Percentiles rank a stretch among this genome's conserved stretches.
Conservation (phyloP, 2,113 vertebrate genomes). For the Marcusenius ussheri region DNA sequence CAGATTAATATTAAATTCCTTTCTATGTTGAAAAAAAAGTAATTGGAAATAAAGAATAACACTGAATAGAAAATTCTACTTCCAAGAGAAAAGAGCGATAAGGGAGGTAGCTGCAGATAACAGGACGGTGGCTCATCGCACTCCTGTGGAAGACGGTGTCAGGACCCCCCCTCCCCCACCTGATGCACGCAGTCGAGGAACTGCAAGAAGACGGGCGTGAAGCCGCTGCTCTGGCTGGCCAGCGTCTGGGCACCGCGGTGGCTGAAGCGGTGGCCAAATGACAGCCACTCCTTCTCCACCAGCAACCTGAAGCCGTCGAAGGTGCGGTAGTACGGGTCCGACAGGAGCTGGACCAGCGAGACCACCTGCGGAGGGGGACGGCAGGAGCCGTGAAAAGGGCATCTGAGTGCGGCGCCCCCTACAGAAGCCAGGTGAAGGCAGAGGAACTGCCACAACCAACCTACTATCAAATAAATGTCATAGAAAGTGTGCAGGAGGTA, state of each 20-base stretch:
- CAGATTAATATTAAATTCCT: not conserved
- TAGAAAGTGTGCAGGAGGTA: not conserved
- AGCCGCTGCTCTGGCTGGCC: constrained; percentile 81
- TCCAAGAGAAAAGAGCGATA: not conserved
- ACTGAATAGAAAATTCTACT: not conserved
- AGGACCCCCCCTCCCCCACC: constrained; percentile 29
- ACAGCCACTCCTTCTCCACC: constrained; percentile 97
- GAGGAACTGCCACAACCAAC: not conserved
- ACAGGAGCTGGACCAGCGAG: constrained; percentile 87
- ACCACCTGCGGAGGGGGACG: constrained; percentile 66
- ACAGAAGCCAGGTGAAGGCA: not conserved
- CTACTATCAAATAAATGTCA: not conserved
- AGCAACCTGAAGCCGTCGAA: constrained; percentile 91
- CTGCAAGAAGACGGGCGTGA: constrained; percentile 88
- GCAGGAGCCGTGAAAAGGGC: not conserved
- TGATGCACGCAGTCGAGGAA: constrained; percentile 95
- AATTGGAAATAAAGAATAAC: not conserved
- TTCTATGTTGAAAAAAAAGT: too few relatives aligned
- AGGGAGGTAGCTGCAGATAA: not conserved
- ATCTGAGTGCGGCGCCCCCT: not conserved
- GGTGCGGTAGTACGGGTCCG: constrained; percentile 87
- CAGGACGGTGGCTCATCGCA: not conserved
- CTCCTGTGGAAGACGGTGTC: not conserved
- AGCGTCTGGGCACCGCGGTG: constrained; percentile 86
- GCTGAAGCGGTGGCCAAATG: constrained; percentile 90